Base-by-base conservation (phyloP, 2,113 vertebrate genomes). In the Oostethus manadensis region DNA sequence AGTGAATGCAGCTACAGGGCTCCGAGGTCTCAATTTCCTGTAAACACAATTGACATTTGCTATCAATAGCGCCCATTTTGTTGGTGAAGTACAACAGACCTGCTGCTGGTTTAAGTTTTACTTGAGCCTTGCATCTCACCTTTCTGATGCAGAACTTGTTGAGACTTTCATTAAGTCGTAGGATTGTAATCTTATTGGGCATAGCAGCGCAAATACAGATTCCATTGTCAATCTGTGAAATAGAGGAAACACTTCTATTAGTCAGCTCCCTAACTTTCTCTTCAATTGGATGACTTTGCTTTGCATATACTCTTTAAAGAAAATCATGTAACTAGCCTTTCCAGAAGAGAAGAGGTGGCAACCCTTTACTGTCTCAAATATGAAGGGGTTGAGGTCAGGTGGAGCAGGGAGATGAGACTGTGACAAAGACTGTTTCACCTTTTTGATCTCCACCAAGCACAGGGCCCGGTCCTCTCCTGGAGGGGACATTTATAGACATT, bases 21-120 rank as follows among this genome's bases (percentile, higher is more conserved):
- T 99, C 97, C 0, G 95, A 97, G 4, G 97, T 99, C 88, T 99
- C 97, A 1, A 98, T 98, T 86, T 99, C 97, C 95, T 99, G 67
- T 59, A 77, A 60, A 79, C 6, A 64, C n/a, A 73, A 44, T 63
- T 6, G 42, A 14, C 50, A n/a, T 4, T 57, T 66, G 10, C 29
- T 14, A 59, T 15, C 18, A 47, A 13, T 44, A 60, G 3, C 56
- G 55, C n/a, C 8, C 21, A 20, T 21, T 43, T 29, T 3, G 46
- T 51, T 8, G 40, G 16, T 15, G 3, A 23, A 55, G 53, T 14
- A 44, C 60, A 63, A 56, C 10, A 60, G 10, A 65, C 15, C 26
- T 40, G n/a, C 33, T 11, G 1, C 3, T 23, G 42, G n/a, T n/a
- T 46, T 21, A 49, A 49, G 17, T 18, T 20, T 21, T 50, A 22